Conservation (phyloP, 2,113 vertebrate genomes). For the Microcebus murinus region DNA sequence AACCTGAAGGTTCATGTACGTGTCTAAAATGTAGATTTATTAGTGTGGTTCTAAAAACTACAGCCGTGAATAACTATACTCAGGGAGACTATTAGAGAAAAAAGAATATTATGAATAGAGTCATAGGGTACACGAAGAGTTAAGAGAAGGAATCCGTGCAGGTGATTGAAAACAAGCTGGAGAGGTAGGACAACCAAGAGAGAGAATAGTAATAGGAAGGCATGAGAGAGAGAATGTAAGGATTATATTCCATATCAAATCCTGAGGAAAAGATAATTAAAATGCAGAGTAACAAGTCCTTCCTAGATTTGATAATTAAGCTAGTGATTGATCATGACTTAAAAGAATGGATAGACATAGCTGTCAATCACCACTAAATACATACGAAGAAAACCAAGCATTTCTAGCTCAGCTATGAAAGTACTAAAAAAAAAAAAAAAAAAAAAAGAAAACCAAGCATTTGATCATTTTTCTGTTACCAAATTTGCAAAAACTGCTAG, state of each 20-base stretch:
- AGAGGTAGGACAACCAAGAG: background rate
- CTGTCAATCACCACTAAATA: background rate
- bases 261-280: background rate
- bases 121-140: background rate
- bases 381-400: background rate
- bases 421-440: too few relatives aligned
- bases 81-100: background rate
- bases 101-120: background rate
- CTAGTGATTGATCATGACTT: background rate
- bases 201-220: background rate
- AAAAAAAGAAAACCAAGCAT: background rate
- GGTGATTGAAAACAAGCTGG: background rate
- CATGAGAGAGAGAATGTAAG: background rate
- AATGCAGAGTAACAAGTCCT: background rate
- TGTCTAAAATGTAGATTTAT: conserved; percentile 5
- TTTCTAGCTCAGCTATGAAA: too few relatives aligned
- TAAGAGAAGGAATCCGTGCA: background rate
- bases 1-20: background rate
- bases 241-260: background rate
- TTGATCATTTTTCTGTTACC: conserved; percentile 6
- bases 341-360: background rate
- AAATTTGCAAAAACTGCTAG: background rate
- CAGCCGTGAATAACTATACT: background rate
- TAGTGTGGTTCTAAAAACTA: background rate
- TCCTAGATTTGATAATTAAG: background rate